Base-by-base conservation (phyloP, 2,888 invertebrate species). In the Allygus modestus region DNA sequence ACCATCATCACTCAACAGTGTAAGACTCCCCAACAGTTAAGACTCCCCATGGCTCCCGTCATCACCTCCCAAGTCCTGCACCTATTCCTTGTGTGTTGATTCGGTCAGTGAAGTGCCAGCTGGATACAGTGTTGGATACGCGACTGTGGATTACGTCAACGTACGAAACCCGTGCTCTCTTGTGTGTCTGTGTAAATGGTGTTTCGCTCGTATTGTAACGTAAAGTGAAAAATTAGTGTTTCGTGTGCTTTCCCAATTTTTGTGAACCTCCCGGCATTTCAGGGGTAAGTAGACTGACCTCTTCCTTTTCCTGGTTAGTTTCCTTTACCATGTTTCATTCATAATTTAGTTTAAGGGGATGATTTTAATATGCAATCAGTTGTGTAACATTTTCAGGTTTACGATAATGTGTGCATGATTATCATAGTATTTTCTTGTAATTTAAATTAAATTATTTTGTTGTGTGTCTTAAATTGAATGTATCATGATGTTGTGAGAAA, bases 41-140 rank as follows among this genome's bases (percentile, higher is more conserved):
- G 54, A 23, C 54, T 28, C 73, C 11, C 73, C 41, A 41, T 9
- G 5, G 4, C 17, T 73, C 37, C 26, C 31, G 0, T 69, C 31
- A 1, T 31, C 1, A 12, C 15, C 69, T 69, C 31, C 37, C 54
- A 46, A 15, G 12, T 15, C 46, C 58, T 58, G 7, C 12, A 5
- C 65, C 26, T 4, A 28, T 31, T 15, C 65, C 65, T 4, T 15
- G 28, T 65, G 65, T 65, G 65, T 28, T 65, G 73, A 23, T 41
- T 73, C 43, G 41, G 43, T 41, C 73, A 73, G 73, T 73, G 73
- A 37, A 73, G 73, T 73, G 73, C 73, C 73, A 5, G 20, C 37
- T 79, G 84, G 84, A 84, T 84, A 77, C 84, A 84, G 84, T 84
- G 84, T 31, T 58, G 84, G 65, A 77, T 84, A 84, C 84, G 84